Base-by-base conservation (phyloP, 2,888 invertebrate genomes). In the Taphrorychus bicolor region DNA sequence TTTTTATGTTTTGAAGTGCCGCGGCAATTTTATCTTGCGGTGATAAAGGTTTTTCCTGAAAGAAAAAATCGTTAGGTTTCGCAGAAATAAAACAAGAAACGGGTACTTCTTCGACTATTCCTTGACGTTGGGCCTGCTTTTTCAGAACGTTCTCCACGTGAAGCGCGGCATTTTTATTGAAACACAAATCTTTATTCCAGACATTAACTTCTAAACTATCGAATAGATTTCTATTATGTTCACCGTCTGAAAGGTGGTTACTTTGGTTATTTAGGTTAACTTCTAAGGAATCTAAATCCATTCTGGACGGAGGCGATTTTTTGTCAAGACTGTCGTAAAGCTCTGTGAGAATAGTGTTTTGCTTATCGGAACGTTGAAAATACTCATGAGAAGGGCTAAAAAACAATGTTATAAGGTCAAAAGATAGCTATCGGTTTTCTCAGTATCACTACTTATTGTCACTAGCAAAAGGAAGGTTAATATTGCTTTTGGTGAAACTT, bases 1-100 rank as follows among this genome's bases (percentile, higher is more conserved):
- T 87, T 73, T 86, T 85, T 4, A 88, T 85, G 73, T 88, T 88
- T 52, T 87, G 85, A n/a, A 82, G 70, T 0, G 81, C 80, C 45
- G 76, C 73, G 58, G 82, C 81, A n/a, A 81, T 81, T 66, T 78
- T 75, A 58, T 76, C 73, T 60, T 75, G 74, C 2, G 71, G 71
- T 19, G 70, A 73, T 11, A 23, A 18, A 9, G 23, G 32, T 42
- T 42, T 57, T 17, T 41, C 51, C 21, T 51, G 14, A 45, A 45
- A 45, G 14, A 32, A 32, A 32, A 9, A 9, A 32, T 11, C 32
- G 11, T 32, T 32, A 32, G 11, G 11, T 45, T 14, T n/a, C n/a
- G n/a, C n/a, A n/a, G n/a, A n/a, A n/a, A n/a, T 3, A 45, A 45
- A 45, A 45, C 18, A 7, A 45, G 2, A 7, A 11, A 45, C 9